Evolutionary conservation across 2,888 invertebrate species (phyloP).

Genomic region (Drosophila stalkeri): DNA sequence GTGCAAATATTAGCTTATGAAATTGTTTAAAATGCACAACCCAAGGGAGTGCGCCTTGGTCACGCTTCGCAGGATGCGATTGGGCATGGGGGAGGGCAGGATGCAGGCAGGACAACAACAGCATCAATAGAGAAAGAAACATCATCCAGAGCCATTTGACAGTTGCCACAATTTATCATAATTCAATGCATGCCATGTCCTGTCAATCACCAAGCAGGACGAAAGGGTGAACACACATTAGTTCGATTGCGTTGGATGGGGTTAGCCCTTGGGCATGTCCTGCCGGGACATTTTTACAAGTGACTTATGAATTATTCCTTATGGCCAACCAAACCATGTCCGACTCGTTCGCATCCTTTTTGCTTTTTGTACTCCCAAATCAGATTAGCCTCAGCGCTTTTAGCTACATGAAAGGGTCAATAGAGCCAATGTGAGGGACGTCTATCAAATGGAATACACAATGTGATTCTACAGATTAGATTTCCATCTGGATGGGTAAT

Average conservation of each 20-base stretch:
- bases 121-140: slow-evolving; percentile 43
- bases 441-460: slow-evolving; percentile 68
- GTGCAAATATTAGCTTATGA: slow-evolving; percentile 76
- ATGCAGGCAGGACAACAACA: neutral
- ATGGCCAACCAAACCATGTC: slow-evolving; percentile 36
- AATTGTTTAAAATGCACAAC: slow-evolving; percentile 77
- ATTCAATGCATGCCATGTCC: slow-evolving; percentile 81
- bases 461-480: slow-evolving; percentile 60
- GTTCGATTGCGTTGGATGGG: slow-evolving; percentile 34
- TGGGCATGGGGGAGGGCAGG: neutral
- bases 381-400: slow-evolving; percentile 59
- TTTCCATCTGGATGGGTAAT: slow-evolving; percentile 22
- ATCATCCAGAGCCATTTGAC: slow-evolving; percentile 80
- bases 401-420: slow-evolving; percentile 72
- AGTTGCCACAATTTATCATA: slow-evolving; percentile 84
- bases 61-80: slow-evolving; percentile 53
- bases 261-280: slow-evolving; percentile 1
- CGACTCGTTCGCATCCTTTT: slow-evolving; percentile 34
- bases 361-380: slow-evolving; percentile 65
- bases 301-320: slow-evolving; percentile 82
- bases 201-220: slow-evolving; percentile 70
- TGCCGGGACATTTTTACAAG: slow-evolving; percentile 69
- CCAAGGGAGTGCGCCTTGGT: slow-evolving; percentile 59
- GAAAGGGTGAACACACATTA: slow-evolving; percentile 72
- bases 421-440: slow-evolving; percentile 34